phyloP scores from a whole-genome alignment of 2,888 invertebrate species.

The Campoletis raptor region DNA sequence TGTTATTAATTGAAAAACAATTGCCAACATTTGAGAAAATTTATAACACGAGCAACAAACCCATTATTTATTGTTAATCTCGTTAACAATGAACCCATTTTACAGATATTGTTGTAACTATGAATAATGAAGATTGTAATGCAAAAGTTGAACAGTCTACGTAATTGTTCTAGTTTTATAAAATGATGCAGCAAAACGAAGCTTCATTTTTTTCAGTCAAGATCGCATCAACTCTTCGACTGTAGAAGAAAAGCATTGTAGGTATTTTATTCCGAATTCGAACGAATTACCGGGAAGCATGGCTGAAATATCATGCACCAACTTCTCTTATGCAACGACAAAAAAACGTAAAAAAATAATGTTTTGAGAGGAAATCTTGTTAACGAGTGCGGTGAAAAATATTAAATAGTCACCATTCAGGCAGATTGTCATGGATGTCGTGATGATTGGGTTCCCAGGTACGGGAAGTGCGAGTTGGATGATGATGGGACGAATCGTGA shows the following conservation, averaged over 20 bases:
- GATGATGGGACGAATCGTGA: slow-evolving; percentile 81
- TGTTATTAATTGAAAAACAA: neutral
- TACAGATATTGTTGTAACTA: neutral
- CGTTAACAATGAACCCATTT: neutral
- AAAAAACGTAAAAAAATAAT: neutral
- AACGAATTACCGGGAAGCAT: neutral
- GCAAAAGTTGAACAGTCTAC: neutral
- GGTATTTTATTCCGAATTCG: neutral
- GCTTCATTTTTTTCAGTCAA: neutral
- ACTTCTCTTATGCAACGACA: neutral
- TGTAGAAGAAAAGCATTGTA: neutral
- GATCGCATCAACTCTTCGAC: neutral
- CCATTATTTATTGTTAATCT: neutral
- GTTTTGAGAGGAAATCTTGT: slow-evolving; percentile 33
- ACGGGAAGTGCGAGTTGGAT: slow-evolving; percentile 80
- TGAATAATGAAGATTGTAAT: neutral
- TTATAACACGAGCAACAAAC: neutral
- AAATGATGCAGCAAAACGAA: neutral
- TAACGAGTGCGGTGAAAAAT: neutral
- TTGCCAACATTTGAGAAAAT: neutral
- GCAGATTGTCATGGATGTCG: slow-evolving; percentile 85
- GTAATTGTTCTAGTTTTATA: neutral
- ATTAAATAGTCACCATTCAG: slow-evolving; percentile 85
- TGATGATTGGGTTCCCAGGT: slow-evolving; percentile 84
- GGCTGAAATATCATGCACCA: neutral